Evolutionary conservation across 2,113 vertebrate genomes (phyloP).

Genomic region (Corvus moneduloides): DNA sequence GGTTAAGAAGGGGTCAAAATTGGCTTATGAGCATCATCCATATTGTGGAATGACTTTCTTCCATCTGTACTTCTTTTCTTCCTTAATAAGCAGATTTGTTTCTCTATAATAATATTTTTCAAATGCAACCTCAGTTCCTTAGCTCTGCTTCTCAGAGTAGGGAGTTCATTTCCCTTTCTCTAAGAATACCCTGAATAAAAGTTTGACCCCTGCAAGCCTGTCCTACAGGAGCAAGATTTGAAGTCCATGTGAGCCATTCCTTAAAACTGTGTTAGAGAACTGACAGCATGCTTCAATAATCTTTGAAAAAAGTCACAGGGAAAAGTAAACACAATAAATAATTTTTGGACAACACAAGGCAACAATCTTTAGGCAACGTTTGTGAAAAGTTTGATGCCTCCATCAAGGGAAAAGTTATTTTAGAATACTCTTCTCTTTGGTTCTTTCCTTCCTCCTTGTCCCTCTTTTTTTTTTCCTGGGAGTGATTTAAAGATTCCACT

Average conservation of each 20-base stretch:
- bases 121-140: background rate
- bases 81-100: background rate
- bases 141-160: background rate
- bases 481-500: background rate
- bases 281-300: background rate
- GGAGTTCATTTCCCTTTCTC: background rate
- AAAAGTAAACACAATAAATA: background rate
- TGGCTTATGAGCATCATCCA: background rate
- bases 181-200: background rate
- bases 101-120: background rate
- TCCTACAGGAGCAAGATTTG: background rate
- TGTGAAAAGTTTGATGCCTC: no score
- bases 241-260: background rate
- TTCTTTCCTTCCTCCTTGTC: accelerated
- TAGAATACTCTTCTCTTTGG: background rate
- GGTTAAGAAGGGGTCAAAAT: background rate
- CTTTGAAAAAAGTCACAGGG: background rate
- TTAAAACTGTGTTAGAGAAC: background rate
- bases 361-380: background rate
- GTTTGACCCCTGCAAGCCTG: background rate
- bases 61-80: background rate
- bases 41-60: background rate
- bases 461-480: accelerated
- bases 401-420: background rate
- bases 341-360: background rate